Base-by-base conservation (phyloP, 1,140 invertebrate genomes). In the Stenopsyche tienmushanensis region DNA sequence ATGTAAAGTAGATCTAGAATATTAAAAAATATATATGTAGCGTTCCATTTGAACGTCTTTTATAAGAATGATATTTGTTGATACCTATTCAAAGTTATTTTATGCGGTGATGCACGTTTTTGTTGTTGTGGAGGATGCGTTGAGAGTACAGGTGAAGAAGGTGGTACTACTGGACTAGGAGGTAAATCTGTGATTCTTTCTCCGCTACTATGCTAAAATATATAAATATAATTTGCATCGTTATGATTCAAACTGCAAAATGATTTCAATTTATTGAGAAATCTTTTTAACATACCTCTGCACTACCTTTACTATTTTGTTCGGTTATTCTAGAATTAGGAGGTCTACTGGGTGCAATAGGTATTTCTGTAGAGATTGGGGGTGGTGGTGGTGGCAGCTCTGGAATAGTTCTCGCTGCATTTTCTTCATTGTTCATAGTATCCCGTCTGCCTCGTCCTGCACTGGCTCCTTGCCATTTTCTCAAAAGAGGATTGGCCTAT, bases 401-500 rank as follows among this genome's bases (percentile, higher is more conserved):
- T 26, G 45, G 54, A n/a, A 23, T 20, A 25, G n/a, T 13, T 10
- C 15, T 41, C 55, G 29, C 24, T 24, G 44, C 7, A 34, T 15
- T 20, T 41, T 65, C 64, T 2, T 34, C 55, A 18, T 17, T 44
- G 10, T 44, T 60, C 5, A 26, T 15, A 1, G 17, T 34, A 2
- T 66, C 65, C n/a, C 50, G 10, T 21, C 52, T 41, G 39, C 20
- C 41, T 1, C 57, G 26, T 3, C 65, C 65, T 7, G 54, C 34
- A 47, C 50, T 66, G 0, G 49, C 20, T 17, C 54, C 54, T 23
- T 54, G 65, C 57, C 65, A 54, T 58, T 55, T 62, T 66, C 65
- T 53, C 3, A 84, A 70, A 2, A 88, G 70, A 7, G 83, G 82
- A 74, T 87, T 87, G n/a, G 75, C 71, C 23, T 82, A 76, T 52